Conservation (phyloP, 1,140 invertebrate genomes). For the Babylonia areolata region DNA sequence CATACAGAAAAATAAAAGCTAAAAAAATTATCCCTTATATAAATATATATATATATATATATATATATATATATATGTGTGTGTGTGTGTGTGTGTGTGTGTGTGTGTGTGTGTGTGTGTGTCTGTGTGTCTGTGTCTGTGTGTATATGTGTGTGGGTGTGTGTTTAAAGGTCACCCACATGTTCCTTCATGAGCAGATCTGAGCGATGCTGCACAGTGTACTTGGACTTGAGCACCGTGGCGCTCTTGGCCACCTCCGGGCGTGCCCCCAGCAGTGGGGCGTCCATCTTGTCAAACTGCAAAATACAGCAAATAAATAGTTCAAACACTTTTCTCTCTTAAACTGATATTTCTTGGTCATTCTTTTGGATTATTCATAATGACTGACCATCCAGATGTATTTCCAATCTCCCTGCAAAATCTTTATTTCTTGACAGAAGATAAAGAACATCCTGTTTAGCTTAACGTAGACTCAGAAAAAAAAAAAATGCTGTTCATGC, state of each 20-base stretch:
- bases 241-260: slow-evolving; percentile 47
- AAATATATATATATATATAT: neutral
- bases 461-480: no score
- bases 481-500: no score
- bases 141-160: neutral
- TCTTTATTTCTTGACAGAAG: no score
- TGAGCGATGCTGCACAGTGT: slow-evolving; percentile 68
- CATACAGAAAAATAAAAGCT: no score
- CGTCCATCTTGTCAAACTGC: neutral
- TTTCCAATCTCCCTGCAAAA: no score
- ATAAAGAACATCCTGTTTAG: no score
- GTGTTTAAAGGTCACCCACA: slow-evolving; percentile 47
- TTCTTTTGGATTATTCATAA: no score
- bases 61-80: neutral
- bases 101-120: neutral
- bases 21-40: no score
- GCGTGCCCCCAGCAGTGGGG: neutral
- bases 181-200: slow-evolving; percentile 72
- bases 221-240: slow-evolving; percentile 58
- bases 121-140: neutral
- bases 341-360: no score
- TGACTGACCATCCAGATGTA: no score
- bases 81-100: slow-evolving; percentile 9
- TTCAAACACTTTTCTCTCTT: no score
- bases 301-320: neutral